phyloP scores from a whole-genome alignment of 2,888 invertebrate genomes.

The Thecophora atra region DNA sequence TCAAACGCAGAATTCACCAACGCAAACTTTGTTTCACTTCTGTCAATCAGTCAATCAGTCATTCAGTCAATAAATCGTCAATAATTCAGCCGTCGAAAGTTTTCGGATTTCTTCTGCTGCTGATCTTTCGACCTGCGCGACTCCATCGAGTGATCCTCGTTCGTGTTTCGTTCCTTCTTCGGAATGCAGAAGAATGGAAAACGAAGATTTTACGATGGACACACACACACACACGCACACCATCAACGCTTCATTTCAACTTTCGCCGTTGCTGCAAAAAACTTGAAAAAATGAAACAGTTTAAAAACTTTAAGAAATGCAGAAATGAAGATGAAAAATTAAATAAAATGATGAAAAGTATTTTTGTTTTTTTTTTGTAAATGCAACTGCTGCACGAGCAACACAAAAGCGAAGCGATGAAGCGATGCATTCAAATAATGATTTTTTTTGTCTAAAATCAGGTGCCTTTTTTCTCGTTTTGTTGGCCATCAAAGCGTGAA shows the following conservation, averaged over 20 bases:
- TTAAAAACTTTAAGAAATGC: too few species aligned
- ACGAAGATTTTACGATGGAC: too few species aligned
- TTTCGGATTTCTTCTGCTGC: not conserved
- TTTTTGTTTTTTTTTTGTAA: too few species aligned
- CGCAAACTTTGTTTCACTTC: too few species aligned
- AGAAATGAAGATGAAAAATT: not conserved
- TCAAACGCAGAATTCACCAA: too few species aligned
- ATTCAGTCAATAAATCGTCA: not conserved
- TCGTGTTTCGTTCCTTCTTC: not conserved
- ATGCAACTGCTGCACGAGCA: too few species aligned
- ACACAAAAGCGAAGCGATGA: too few species aligned
- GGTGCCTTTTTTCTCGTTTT: too few species aligned
- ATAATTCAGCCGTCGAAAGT: not conserved
- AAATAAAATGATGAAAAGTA: too few species aligned
- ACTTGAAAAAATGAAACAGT: too few species aligned
- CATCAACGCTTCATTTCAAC: not conserved
- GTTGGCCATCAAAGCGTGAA: not conserved
- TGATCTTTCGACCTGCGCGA: not conserved
- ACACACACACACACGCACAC: not conserved
- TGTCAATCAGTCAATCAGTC: too few species aligned
- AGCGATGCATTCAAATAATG: not conserved
- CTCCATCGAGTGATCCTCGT: not conserved
- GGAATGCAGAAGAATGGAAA: not conserved
- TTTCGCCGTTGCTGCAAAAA: not conserved
- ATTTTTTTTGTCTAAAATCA: too few species aligned